Conservation (phyloP, 2,888 invertebrate species). For the Troglohyphantes excavatus region DNA sequence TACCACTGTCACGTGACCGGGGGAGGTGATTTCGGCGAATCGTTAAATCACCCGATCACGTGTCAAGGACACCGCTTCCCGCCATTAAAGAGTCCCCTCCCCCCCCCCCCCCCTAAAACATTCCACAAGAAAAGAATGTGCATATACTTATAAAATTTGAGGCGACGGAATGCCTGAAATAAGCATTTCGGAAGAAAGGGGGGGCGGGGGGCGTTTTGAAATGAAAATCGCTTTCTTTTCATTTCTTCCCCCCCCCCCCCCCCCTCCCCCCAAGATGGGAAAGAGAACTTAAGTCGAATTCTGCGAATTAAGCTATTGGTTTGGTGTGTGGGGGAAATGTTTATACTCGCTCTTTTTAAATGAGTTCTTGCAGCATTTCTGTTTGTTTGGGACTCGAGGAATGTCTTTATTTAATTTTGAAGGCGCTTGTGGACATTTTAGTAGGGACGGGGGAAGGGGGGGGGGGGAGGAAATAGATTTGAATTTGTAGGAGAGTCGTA, state of each 20-base stretch:
- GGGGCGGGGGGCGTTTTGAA: not conserved
- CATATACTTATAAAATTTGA: conserved; percentile 34
- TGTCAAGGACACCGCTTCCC: conserved; percentile 41
- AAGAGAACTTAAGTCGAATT: conserved; percentile 12
- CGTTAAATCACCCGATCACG: conserved; percentile 37
- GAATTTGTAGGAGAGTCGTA: no score
- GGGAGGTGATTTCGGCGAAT: conserved; percentile 47
- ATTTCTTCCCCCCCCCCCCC: no score
- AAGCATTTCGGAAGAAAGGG: not conserved
- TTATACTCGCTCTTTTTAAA: not conserved
- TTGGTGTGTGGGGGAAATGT: not conserved
- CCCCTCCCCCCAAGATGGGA: not conserved
- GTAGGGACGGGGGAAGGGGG: no score
- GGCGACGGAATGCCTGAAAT: conserved; percentile 41
- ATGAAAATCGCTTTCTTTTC: conserved; percentile 31
- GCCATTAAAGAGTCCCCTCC: no score
- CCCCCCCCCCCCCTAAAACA: not conserved
- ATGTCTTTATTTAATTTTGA: not conserved
- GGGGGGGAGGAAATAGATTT: no score
- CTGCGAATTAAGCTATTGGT: not conserved
- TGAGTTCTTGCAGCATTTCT: not conserved
- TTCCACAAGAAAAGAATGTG: conserved; percentile 25
- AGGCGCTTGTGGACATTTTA: no score
- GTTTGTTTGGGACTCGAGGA: not conserved
- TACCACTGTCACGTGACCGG: conserved; percentile 46